Base-by-base conservation (phyloP, 2,113 vertebrate species). In the Himantopus leucocephalus region DNA sequence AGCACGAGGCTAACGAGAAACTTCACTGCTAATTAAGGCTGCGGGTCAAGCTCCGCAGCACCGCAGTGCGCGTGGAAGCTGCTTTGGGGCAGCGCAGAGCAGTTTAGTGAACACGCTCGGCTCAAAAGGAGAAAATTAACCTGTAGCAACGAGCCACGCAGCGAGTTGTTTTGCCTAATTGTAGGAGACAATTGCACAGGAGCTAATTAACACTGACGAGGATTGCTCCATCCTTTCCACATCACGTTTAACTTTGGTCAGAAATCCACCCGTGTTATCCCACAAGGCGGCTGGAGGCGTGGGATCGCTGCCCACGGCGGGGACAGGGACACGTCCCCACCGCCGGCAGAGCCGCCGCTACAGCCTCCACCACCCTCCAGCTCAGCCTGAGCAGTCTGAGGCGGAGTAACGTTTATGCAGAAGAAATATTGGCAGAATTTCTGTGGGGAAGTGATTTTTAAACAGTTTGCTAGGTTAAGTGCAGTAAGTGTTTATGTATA, bases 161-260 rank as follows among this genome's bases (percentile, higher is more conserved):
- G 23, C 1, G 5, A 75, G 75, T 29, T 47, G 85, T 3, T 58
- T 56, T 56, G 52, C 37, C 12, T 4, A 27, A 68, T 76, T 53
- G 80, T 1, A n/a, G 59, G 59, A 90, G 77, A 82, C 47, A 45
- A 89, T 56, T 68, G 78, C 80, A 85, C 8, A 10, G 70, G 67
- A 64, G 80, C 34, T 91, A 85, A 92, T 94, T 73, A 89, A 35
- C 53, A 4, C 34, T 0, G 24, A 24, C 0, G 1, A 70, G 56
- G 80, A 85, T 53, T 77, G 91, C 81, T 63, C 75, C 50, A 27
- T 75, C 67, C 85, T 94, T 56, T 93, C 83, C 64, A 29, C 9
- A 2, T 4, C 85, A 14, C 9, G 0, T 32, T 41, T 2, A 5
- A 5, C 71, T 72, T n/a, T 0, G 5, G 47, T 4, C 71, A 15